phyloP scores from a whole-genome alignment of 2,113 vertebrate species.

The Ciconia maguari region DNA sequence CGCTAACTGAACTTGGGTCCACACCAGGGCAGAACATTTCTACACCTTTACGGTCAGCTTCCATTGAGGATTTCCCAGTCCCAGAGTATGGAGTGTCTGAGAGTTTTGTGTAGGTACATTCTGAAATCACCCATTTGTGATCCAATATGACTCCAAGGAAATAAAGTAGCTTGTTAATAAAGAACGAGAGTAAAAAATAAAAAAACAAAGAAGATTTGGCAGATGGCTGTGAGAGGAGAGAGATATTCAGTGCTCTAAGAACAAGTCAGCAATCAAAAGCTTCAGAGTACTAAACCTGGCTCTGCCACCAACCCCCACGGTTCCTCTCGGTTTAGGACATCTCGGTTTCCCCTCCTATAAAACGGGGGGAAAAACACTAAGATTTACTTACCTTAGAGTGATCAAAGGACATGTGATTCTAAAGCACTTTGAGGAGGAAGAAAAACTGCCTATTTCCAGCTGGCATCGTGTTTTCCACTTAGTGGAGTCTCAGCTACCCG shows the following conservation, averaged over 20 bases:
- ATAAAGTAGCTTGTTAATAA: slow-evolving; percentile 62
- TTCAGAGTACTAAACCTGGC: slow-evolving; percentile 33
- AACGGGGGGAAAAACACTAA: slow-evolving; percentile 23
- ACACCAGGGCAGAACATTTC: background rate
- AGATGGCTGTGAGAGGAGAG: slow-evolving; percentile 32
- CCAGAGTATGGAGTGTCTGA: slow-evolving; percentile 46
- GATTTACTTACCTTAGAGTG: slow-evolving; percentile 52
- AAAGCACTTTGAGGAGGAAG: slow-evolving; percentile 57
- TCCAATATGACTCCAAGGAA: slow-evolving; percentile 61
- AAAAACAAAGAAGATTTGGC: background rate
- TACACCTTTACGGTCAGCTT: slow-evolving; percentile 28
- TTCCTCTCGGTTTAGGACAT: background rate
- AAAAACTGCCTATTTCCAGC: slow-evolving; percentile 51
- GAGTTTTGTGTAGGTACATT: slow-evolving; percentile 49
- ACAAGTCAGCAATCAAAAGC: slow-evolving; percentile 5
- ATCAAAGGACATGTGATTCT: slow-evolving; percentile 41
- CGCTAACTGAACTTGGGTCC: background rate
- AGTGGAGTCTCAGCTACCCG: slow-evolving; percentile 39
- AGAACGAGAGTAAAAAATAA: background rate
- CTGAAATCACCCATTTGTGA: slow-evolving; percentile 54
- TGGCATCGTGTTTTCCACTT: slow-evolving; percentile 39
- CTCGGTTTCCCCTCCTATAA: slow-evolving; percentile 16
- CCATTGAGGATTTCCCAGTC: slow-evolving; percentile 52
- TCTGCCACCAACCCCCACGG: background rate
- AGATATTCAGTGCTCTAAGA: background rate